Evolutionary conservation across 2,888 invertebrate genomes (phyloP).

Genomic region (Diplazon laetatorius): DNA sequence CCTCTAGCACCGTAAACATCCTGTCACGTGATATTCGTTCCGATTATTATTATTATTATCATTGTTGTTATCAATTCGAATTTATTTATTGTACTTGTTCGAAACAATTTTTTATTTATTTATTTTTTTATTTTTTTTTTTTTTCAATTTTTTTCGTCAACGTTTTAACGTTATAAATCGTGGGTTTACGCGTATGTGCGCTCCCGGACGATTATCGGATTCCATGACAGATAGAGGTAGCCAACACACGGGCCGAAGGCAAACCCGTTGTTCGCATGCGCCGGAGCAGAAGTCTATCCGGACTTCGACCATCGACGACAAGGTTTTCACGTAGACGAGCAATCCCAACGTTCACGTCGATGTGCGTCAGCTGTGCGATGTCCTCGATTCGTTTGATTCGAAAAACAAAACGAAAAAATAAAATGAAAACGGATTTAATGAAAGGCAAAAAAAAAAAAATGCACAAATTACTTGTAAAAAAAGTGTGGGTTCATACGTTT

Average conservation of each 20-base stretch:
- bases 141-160: constrained; percentile 5
- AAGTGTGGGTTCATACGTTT: too few species aligned
- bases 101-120: constrained; percentile 15
- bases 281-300: constrained; percentile 71
- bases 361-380: neutral
- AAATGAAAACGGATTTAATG: too few species aligned
- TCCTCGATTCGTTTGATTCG: neutral
- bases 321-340: constrained; percentile 51
- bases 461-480: too few species aligned
- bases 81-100: too few species aligned
- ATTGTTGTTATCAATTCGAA: too few species aligned
- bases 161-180: constrained; percentile 73
- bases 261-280: constrained; percentile 74
- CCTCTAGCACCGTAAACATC: constrained; percentile 53
- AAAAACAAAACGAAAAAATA: too few species aligned
- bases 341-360: neutral
- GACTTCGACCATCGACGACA: constrained; percentile 48
- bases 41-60: too few species aligned
- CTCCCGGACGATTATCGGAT: constrained; percentile 78
- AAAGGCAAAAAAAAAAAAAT: too few species aligned
- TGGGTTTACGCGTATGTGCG: constrained; percentile 76
- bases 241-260: constrained; percentile 56
- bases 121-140: constrained; percentile 10
- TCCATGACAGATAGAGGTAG: constrained; percentile 79
- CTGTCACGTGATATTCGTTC: constrained; percentile 7